phyloP scores from a whole-genome alignment of 1,140 invertebrate species.

The Hormaphis cornu region DNA sequence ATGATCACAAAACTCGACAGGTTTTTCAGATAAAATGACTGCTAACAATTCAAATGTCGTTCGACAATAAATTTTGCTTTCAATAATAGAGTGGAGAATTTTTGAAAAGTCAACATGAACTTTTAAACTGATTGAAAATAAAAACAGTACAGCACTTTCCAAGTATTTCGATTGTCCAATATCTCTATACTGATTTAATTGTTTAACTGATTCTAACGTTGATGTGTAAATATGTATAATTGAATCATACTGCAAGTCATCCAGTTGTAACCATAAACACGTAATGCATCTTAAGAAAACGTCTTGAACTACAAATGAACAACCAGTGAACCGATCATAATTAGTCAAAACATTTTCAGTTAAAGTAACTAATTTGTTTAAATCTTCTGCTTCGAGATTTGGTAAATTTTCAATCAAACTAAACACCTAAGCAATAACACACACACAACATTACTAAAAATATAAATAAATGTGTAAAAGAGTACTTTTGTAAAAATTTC shows the following conservation, averaged over 20 bases:
- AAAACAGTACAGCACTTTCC: slow-evolving; percentile 15
- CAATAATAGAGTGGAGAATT: not conserved
- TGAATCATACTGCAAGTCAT: not conserved
- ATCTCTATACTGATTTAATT: not conserved
- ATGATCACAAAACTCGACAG: not conserved
- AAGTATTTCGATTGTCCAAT: slow-evolving; percentile 23
- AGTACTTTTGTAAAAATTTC: no score
- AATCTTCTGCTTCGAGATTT: not conserved
- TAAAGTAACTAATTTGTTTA: not conserved
- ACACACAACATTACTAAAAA: not conserved
- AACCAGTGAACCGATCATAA: not conserved
- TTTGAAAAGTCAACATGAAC: slow-evolving; percentile 1
- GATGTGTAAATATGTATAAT: not conserved
- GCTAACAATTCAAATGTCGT: not conserved
- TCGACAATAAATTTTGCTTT: not conserved
- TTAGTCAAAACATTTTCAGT: not conserved
- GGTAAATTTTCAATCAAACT: slow-evolving; percentile 12
- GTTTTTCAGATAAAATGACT: not conserved
- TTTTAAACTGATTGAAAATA: slow-evolving; percentile 10
- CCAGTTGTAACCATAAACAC: slow-evolving; percentile 14
- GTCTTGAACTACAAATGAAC: slow-evolving; percentile 4
- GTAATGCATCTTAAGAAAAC: slow-evolving; percentile 16
- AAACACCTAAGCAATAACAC: slow-evolving; percentile 13
- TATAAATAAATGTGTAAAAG: not conserved
- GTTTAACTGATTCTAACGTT: not conserved